phyloP scores from a whole-genome alignment of 2,113 vertebrate genomes.

The Paradoxurus hermaphroditus region DNA sequence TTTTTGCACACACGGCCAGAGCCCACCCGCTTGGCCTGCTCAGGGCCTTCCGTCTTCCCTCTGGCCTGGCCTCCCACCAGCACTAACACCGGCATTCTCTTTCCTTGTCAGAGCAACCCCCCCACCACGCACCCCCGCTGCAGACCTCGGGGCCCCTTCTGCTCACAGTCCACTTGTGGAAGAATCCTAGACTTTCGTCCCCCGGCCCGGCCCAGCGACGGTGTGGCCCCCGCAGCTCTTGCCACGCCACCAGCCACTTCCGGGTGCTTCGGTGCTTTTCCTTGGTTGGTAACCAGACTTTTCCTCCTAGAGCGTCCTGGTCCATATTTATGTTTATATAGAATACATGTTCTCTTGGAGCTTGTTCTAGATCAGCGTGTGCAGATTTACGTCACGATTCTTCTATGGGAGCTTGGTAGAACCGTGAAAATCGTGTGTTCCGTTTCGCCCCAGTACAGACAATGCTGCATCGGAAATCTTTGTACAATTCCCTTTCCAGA shows the following conservation, averaged over 20 bases:
- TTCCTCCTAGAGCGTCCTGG: not conserved
- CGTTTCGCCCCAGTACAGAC: not conserved
- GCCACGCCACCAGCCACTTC: not conserved
- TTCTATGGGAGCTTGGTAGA: not conserved
- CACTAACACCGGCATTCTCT: not conserved
- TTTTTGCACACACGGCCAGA: not conserved
- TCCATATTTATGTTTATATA: not conserved
- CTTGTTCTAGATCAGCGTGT: not conserved
- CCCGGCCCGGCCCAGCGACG: fast-evolving
- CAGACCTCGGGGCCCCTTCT: not conserved
- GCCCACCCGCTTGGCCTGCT: not conserved
- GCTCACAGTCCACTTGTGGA: not conserved
- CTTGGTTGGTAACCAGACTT: not conserved
- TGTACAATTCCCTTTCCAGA: not conserved
- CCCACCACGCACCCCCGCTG: not conserved
- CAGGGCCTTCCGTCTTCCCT: not conserved
- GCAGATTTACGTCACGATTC: not conserved
- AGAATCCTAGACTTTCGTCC: not conserved
- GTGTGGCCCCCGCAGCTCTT: not conserved
- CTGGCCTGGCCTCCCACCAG: not conserved
- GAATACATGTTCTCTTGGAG: not conserved
- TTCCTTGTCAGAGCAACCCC: not conserved
- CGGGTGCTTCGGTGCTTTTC: not conserved
- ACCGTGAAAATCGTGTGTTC: not conserved
- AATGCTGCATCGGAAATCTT: not conserved